Evolutionary conservation across 2,888 invertebrate species (phyloP).

Genomic region (Synanthedon myopaeformis): DNA sequence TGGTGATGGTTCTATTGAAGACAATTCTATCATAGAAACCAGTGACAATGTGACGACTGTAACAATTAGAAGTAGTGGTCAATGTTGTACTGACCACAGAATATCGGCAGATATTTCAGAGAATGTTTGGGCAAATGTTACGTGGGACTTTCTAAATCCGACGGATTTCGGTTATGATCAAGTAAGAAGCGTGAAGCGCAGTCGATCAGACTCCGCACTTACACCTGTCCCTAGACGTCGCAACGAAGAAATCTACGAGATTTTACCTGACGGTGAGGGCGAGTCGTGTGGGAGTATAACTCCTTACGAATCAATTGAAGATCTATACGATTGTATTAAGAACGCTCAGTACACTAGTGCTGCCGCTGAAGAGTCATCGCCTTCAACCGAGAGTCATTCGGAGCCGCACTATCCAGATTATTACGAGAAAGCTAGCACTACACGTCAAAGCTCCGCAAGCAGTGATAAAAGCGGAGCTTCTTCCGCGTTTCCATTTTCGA

Average conservation of each 20-base stretch:
- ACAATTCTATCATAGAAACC: constrained; percentile 42
- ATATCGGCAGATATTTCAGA: constrained; percentile 58
- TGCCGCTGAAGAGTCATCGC: constrained; percentile 50
- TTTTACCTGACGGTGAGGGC: constrained; percentile 39
- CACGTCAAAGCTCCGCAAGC: constrained; percentile 56
- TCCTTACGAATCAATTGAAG: constrained; percentile 64
- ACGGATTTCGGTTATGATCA: constrained; percentile 60
- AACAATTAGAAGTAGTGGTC: constrained; percentile 45
- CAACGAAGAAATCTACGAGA: constrained; percentile 59
- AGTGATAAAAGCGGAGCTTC: constrained; percentile 63
- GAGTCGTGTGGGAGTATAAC: constrained; percentile 62
- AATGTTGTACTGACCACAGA: constrained; percentile 59
- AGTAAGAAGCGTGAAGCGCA: constrained; percentile 52
- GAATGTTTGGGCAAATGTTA: constrained; percentile 62
- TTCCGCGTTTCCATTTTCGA: constrained; percentile 63
- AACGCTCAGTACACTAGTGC: constrained; percentile 53
- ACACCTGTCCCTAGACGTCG: constrained; percentile 45
- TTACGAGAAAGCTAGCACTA: constrained; percentile 50
- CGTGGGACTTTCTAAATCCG: constrained; percentile 61
- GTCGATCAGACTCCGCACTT: constrained; percentile 58
- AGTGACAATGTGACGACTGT: constrained; percentile 53
- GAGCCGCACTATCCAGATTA: constrained; percentile 58
- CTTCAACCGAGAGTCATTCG: constrained; percentile 52
- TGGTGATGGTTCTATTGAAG: constrained; percentile 41
- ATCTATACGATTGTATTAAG: constrained; percentile 62